Evolutionary conservation across 2,888 invertebrate species (phyloP).

Genomic region (Pomacea canaliculata): DNA sequence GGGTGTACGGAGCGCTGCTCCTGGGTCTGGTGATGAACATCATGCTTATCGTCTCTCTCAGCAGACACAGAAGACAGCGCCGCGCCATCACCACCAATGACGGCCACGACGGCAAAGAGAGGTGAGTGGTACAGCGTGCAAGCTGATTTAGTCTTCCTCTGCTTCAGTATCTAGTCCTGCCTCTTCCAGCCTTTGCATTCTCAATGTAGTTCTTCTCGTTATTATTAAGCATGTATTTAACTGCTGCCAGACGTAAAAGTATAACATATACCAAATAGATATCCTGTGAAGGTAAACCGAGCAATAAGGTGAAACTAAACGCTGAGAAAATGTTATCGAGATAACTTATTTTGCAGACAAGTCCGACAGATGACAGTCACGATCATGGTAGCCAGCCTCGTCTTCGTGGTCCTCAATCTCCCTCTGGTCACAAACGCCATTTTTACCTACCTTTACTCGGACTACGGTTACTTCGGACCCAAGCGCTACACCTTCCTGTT

Average conservation of each 20-base stretch:
- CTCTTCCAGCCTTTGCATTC: too few relatives aligned
- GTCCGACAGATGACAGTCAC: background rate
- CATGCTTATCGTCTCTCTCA: background rate
- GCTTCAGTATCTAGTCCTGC: too few relatives aligned
- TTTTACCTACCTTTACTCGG: background rate
- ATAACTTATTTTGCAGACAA: background rate
- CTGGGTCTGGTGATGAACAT: background rate
- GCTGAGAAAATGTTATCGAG: too few relatives aligned
- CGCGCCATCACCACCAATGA: background rate
- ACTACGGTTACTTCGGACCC: background rate
- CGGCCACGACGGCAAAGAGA: too few relatives aligned
- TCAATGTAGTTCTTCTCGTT: too few relatives aligned
- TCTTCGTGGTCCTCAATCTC: slow-evolving; percentile 2
- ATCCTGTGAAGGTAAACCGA: too few relatives aligned
- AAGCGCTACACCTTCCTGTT: slow-evolving; percentile 9
- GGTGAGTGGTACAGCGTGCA: too few relatives aligned
- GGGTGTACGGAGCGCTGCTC: background rate
- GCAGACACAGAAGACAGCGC: background rate
- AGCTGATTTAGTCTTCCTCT: too few relatives aligned
- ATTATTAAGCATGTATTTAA: too few relatives aligned
- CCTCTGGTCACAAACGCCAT: background rate
- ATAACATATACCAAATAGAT: too few relatives aligned
- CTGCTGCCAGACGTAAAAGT: too few relatives aligned
- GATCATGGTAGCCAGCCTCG: background rate
- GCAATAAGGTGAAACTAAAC: too few relatives aligned